Evolutionary conservation across 2,113 vertebrate genomes (phyloP).

Genomic region (Sprattus sprattus): DNA sequence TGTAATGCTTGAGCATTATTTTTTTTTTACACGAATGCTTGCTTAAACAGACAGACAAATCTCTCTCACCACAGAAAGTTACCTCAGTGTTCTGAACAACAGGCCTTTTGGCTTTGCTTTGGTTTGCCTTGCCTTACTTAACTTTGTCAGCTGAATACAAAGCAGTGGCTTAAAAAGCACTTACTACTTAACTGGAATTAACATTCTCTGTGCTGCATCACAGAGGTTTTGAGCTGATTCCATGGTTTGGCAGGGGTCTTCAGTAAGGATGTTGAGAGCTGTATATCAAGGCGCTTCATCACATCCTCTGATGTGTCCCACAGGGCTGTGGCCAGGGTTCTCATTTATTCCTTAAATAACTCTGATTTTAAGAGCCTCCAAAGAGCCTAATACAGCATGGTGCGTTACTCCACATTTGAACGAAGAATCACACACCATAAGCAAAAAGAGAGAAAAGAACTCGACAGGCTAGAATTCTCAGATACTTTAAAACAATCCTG

Average conservation of each 20-base stretch:
- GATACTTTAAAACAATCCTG: not conserved
- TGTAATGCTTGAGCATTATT: not conserved
- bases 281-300: constrained; percentile 48
- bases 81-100: not conserved
- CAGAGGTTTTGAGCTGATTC: not conserved
- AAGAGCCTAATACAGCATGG: not conserved
- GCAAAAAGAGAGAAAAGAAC: not conserved
- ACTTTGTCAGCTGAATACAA: not conserved
- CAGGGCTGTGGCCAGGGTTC: not conserved
- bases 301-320: constrained; percentile 49
- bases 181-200: not conserved
- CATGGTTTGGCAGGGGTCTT: constrained; percentile 17
- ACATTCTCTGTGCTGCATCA: not conserved
- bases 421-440: not conserved
- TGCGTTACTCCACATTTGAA: not conserved
- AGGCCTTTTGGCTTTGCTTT: not conserved
- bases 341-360: not conserved
- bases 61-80: not conserved
- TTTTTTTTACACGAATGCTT: not conserved
- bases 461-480: not conserved
- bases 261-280: constrained; percentile 36
- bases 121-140: not conserved
- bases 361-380: not conserved
- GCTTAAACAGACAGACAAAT: not conserved
- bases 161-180: constrained; percentile 5